Evolutionary conservation across 2,888 invertebrate species (phyloP), one percentile per base, ranked within the genome.

Genomic region (Trimorus sp.): DNA sequence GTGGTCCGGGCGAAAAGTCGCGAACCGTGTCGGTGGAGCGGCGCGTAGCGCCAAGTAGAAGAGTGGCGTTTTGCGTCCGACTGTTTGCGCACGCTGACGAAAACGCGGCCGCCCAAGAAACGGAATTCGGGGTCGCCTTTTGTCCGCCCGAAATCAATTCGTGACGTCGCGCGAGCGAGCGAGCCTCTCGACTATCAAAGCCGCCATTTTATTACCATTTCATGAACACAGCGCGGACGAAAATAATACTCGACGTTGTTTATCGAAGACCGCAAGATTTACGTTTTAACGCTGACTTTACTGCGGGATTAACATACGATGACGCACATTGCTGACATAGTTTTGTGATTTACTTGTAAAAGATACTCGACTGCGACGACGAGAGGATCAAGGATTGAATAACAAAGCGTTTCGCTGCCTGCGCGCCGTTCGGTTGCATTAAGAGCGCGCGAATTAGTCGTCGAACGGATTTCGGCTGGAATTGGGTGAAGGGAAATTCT

Each of bases 151-250:
- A 78, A 78, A 78, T 78, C 66, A 79, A 79, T 79, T 79, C 68
- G 68, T 68, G 79, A 68, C 38, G 66, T 51, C 49, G 12, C 62
- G 26, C 40, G 62, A 45, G 49, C 26, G 26, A 26, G 4, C 26
- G 15, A 60, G 38, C 26, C 78, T 54, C 79, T 79, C 62, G 68
- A 79, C 79, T 73, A 73, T 54, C 54, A 66, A 66, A 78, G 56
- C 60, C 60, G 56, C 68, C 68, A 68, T 79, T 73, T 73, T 73
- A 73, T 79, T 79, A 79, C 79, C 73, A 79, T 79, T 79, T 73
- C 68, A 73, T 66, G 68, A 68, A 60, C 66, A 60, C 78, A 14
- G 58, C 38, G 65, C 54, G 45, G 53, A 70, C 59, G 65, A 73
- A 71, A 78, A 71, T 78, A 71, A 66, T 66, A 71, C 60, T 60